Percentiles rank a stretch among this genome's conserved stretches.
phyloP scores from a whole-genome alignment of 2,113 vertebrate species.

The Stegostoma tigrinum region DNA sequence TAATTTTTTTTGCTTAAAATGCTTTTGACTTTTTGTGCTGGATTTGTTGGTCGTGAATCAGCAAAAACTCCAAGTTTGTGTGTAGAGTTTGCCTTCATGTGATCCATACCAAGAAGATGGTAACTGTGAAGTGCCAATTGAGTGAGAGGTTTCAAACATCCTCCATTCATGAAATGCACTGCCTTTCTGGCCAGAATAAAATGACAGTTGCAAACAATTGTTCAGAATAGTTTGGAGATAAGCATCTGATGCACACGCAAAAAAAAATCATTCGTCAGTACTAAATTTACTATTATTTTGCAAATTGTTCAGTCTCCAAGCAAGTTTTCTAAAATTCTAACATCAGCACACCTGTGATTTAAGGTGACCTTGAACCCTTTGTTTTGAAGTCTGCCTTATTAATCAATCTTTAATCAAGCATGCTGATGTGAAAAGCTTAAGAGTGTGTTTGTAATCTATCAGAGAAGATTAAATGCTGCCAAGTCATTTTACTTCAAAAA shows the following conservation, averaged over 20 bases:
- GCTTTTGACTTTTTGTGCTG: neutral
- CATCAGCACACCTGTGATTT: slow-evolving; percentile 16
- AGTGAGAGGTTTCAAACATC: neutral
- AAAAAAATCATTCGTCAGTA: neutral
- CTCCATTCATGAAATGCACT: neutral
- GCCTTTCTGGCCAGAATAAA: neutral
- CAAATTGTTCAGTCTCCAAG: neutral
- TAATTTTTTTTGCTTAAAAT: neutral
- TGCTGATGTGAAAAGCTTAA: slow-evolving; percentile 7
- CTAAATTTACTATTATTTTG: neutral
- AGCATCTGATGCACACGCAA: neutral
- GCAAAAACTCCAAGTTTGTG: neutral
- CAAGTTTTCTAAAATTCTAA: neutral
- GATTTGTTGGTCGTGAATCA: neutral
- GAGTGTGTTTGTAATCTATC: neutral
- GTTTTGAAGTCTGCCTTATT: neutral
- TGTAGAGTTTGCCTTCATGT: neutral
- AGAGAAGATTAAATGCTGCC: neutral
- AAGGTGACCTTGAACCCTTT: neutral
- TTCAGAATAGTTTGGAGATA: neutral
- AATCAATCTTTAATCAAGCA: slow-evolving; percentile 1
- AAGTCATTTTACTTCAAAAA: neutral
- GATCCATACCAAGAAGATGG: neutral
- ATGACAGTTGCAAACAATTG: neutral
- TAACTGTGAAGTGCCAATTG: neutral